Evolutionary conservation across 2,797 vertebrate genomes (phyloP).

Genomic region (Phoxinus dragarum): DNA sequence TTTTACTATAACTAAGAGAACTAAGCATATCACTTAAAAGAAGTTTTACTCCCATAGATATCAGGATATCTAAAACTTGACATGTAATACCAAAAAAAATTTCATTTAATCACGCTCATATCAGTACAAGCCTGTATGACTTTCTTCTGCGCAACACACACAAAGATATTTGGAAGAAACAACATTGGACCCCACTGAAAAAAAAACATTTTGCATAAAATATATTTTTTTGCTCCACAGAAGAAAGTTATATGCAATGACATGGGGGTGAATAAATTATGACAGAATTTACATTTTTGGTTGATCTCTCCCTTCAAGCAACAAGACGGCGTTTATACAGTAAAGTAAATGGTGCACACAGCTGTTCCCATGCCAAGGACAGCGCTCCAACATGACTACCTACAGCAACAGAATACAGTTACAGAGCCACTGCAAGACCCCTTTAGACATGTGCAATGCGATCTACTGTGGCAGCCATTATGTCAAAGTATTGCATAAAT

Average conservation of each 20-base stretch:
- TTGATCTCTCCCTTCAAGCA: not conserved
- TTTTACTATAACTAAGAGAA: conserved; percentile 17
- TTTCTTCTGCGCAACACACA: not conserved
- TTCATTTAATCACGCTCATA: not conserved
- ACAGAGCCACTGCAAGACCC: conserved; percentile 36
- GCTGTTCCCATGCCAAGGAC: conserved; percentile 3
- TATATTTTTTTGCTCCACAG: not conserved
- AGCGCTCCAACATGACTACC: conserved; percentile 12
- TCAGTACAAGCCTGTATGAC: not conserved
- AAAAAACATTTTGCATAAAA: not conserved
- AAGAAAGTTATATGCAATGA: not conserved
- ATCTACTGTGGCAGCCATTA: conserved; percentile 49
- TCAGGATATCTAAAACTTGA: conserved; percentile 25
- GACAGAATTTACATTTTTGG: not conserved
- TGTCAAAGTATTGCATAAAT: conserved; percentile 11
- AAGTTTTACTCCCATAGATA: conserved; percentile 26
- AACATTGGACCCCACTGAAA: not conserved
- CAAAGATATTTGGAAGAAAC: not conserved
- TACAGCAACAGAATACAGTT: conserved; percentile 36
- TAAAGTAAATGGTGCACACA: conserved; percentile 18
- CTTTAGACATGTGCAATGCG: conserved; percentile 60
- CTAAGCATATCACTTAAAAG: conserved; percentile 1
- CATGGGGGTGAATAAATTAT: not conserved
- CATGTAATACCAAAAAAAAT: not conserved
- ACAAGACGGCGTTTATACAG: not conserved